Conservation (phyloP, 2,888 invertebrate genomes). For the Embidobia sp. region DNA sequence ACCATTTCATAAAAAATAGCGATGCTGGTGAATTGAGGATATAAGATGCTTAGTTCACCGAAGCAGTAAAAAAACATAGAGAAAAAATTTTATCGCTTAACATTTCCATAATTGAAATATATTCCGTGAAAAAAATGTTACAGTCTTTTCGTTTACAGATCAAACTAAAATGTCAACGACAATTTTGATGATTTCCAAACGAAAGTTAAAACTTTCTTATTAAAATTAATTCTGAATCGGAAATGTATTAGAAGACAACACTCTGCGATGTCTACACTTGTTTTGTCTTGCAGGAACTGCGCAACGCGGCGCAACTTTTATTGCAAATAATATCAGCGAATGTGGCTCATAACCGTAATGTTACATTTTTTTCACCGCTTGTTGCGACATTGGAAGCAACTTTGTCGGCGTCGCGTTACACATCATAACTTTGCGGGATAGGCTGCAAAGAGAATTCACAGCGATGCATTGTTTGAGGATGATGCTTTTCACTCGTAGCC, state of each 20-base stretch:
- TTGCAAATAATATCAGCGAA: conserved; percentile 30
- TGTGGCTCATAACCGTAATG: conserved; percentile 31
- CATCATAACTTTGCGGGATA: conserved; percentile 50
- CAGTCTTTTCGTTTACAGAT: no score
- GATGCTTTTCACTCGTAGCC: conserved; percentile 46
- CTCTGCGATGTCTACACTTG: not conserved
- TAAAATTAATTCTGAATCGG: conserved; percentile 20
- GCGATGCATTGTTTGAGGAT: conserved; percentile 52
- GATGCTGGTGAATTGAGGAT: no score
- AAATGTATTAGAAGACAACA: conserved; percentile 7
- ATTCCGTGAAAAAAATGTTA: no score
- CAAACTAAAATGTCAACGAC: not conserved
- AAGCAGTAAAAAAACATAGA: no score
- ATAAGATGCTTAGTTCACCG: no score
- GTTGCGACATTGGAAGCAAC: conserved; percentile 56
- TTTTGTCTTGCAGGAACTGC: conserved; percentile 7
- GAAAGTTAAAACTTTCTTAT: conserved; percentile 22
- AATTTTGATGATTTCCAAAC: conserved; percentile 4
- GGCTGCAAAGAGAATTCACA: conserved; percentile 56
- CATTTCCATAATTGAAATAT: no score
- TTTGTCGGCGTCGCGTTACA: conserved; percentile 54
- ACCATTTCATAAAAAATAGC: no score
- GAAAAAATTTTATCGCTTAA: no score
- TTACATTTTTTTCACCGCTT: conserved; percentile 40
- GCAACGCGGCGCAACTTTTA: conserved; percentile 16